phyloP scores from a whole-genome alignment of 2,797 vertebrate species.

The Gymnothorax reevesii region DNA sequence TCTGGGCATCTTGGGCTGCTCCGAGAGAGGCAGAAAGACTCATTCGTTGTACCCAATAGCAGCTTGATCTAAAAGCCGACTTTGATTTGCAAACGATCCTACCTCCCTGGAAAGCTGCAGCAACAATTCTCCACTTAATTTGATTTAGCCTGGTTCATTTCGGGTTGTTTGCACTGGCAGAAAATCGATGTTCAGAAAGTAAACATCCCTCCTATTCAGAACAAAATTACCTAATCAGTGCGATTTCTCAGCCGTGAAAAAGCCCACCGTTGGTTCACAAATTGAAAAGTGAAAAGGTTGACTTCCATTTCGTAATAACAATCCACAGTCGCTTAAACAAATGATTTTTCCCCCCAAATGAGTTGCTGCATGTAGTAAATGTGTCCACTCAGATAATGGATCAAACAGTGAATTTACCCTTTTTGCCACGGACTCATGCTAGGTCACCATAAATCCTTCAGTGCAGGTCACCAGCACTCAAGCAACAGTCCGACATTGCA shows the following conservation, averaged over 20 bases:
- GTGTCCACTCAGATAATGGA: neutral
- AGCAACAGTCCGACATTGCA: conserved; percentile 40
- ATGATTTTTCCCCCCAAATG: neutral
- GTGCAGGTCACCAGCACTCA: conserved; percentile 40
- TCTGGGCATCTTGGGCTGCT: conserved; percentile 23
- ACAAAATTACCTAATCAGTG: too few relatives aligned
- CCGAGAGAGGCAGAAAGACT: conserved; percentile 25
- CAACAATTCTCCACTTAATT: neutral
- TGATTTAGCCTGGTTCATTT: neutral
- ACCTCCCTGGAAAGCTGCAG: neutral
- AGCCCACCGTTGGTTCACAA: neutral
- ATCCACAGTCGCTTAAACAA: neutral
- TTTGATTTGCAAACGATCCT: neutral
- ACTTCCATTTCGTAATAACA: neutral
- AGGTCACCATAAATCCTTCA: conserved; percentile 13
- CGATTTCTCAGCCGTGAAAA: neutral
- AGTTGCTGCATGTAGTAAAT: neutral
- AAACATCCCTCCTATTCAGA: neutral
- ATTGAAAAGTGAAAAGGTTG: neutral
- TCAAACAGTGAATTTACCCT: neutral
- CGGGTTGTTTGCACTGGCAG: neutral
- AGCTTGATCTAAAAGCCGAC: conserved; percentile 3
- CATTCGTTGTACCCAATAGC: neutral
- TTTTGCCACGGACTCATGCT: conserved; percentile 11
- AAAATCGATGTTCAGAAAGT: too few relatives aligned